phyloP scores from a whole-genome alignment of 2,888 invertebrate species.

The Schizotus pectinicornis region DNA sequence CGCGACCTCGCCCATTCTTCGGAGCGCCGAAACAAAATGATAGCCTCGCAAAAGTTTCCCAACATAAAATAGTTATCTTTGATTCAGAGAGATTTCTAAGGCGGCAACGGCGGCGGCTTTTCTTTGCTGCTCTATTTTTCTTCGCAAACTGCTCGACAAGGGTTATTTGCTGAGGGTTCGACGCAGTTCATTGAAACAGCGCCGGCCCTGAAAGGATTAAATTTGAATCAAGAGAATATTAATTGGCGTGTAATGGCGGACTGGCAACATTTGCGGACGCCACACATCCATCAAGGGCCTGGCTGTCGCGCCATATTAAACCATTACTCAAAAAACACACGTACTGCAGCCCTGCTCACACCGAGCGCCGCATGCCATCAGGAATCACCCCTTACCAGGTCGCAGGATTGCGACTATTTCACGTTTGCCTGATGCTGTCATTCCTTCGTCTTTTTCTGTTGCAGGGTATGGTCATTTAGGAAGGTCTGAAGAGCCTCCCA shows the following conservation, averaged over 20 bases:
- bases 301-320: slow-evolving; percentile 5
- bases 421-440: no score
- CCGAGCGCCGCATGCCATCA: no score
- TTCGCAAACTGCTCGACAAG: slow-evolving; percentile 39
- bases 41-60: slow-evolving; percentile 48
- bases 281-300: slow-evolving; percentile 26
- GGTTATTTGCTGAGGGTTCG: slow-evolving; percentile 32
- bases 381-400: no score
- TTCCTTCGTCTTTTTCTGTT: no score
- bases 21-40: slow-evolving; percentile 52
- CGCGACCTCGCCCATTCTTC: slow-evolving; percentile 49
- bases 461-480: no score
- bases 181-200: slow-evolving; percentile 44
- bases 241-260: slow-evolving; percentile 50
- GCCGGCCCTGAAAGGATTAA: slow-evolving; percentile 49
- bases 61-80: slow-evolving; percentile 33
- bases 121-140: slow-evolving; percentile 45
- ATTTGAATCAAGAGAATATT: slow-evolving; percentile 52
- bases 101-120: slow-evolving; percentile 39
- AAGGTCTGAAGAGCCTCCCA: no score
- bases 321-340: neutral
- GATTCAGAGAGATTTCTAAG: slow-evolving; percentile 26
- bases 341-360: no score
- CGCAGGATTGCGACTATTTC: no score
- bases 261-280: slow-evolving; percentile 48